A percentile compares a stretch with the other conserved stretches of the same genome.
Evolutionary conservation across 1,140 invertebrate genomes (phyloP).

Genomic region (Drosophila pruinosa): DNA sequence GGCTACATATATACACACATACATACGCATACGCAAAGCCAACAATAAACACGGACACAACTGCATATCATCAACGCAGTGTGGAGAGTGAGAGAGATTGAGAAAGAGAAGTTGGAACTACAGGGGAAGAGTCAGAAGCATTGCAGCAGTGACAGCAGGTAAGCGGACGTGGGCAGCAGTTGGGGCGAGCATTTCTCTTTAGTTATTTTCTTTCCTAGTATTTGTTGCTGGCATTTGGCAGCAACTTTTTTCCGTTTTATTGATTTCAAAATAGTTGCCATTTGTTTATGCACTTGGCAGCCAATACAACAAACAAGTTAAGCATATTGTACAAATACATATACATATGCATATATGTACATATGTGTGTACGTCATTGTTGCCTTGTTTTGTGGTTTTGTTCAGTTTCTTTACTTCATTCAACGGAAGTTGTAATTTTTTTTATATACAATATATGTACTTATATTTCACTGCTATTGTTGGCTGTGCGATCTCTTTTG

Average conservation of each 20-base stretch:
- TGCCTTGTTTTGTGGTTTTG: slow-evolving; percentile 9
- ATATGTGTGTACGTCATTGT: slow-evolving; percentile 16
- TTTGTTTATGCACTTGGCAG: slow-evolving; percentile 35
- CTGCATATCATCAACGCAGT: slow-evolving; percentile 54
- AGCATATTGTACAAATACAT: slow-evolving; percentile 38
- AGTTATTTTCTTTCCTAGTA: slow-evolving; percentile 26
- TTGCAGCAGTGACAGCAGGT: slow-evolving; percentile 65
- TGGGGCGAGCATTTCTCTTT: slow-evolving; percentile 40
- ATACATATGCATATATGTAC: not conserved
- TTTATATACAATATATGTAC: not conserved
- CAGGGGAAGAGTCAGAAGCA: slow-evolving; percentile 47
- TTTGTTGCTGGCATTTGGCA: slow-evolving; percentile 34
- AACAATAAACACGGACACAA: slow-evolving; percentile 47
- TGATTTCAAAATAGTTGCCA: slow-evolving; percentile 30
- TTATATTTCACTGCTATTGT: slow-evolving; percentile 1
- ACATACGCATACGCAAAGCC: slow-evolving; percentile 31
- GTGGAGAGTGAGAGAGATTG: slow-evolving; percentile 42
- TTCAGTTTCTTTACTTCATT: not conserved
- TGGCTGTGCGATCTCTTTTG: slow-evolving; percentile 1
- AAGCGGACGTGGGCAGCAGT: slow-evolving; percentile 55
- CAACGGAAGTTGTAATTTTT: slow-evolving; percentile 22
- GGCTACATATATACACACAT: slow-evolving; percentile 22
- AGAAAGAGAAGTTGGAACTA: slow-evolving; percentile 41
- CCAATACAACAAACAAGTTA: slow-evolving; percentile 10
- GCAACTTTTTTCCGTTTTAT: slow-evolving; percentile 29